Evolutionary conservation across 2,888 invertebrate species (phyloP).

Genomic region (Polyommatus icarus): DNA sequence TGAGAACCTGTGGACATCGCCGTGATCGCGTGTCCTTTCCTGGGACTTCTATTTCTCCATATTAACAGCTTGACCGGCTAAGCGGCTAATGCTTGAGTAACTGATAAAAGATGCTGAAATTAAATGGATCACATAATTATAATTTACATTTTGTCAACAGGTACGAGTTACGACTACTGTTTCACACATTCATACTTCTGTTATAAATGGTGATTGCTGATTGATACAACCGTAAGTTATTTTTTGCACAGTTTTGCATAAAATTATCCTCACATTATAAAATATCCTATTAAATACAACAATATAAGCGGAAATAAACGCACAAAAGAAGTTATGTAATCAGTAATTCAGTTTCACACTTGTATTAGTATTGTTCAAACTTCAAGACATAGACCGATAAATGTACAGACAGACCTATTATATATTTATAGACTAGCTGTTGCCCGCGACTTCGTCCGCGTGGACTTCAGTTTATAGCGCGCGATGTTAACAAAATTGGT

Average conservation of each 20-base stretch:
- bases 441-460: too few species aligned
- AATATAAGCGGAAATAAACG: constrained; percentile 17
- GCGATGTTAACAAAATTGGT: too few species aligned
- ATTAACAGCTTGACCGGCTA: too few species aligned
- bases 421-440: too few species aligned
- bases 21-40: too few species aligned
- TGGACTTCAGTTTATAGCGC: too few species aligned
- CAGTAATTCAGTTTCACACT: neutral
- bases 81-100: too few species aligned
- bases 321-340: constrained; percentile 10
- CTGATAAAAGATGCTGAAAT: neutral
- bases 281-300: neutral
- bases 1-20: too few species aligned
- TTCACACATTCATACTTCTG: neutral
- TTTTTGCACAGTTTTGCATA: neutral
- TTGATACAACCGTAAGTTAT: neutral
- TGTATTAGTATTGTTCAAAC: constrained; percentile 13
- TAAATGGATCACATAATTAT: neutral
- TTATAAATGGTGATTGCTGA: neutral
- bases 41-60: neutral
- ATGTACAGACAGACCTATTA: neutral
- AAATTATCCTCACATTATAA: neutral
- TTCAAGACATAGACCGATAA: neutral
- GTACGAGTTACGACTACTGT: neutral
- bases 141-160: neutral